Base-by-base conservation (phyloP, 2,888 invertebrate genomes). In the Acleris literana region DNA sequence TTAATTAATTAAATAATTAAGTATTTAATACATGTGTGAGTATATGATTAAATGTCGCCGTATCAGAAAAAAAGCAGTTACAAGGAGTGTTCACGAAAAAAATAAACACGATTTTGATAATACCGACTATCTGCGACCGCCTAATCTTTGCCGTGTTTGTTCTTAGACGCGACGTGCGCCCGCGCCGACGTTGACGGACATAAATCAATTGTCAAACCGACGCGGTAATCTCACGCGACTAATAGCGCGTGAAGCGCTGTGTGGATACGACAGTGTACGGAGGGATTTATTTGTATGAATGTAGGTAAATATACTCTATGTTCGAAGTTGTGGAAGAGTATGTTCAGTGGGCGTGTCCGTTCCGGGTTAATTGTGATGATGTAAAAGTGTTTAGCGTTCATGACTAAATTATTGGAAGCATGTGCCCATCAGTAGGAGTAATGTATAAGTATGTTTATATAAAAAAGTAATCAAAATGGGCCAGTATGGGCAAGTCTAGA, bases 181-280 rank as follows among this genome's bases (percentile, higher is more conserved):
- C 86, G 76, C 86, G 86, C 85, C 87, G 82, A 83, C 77, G 79
- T 92, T 92, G 92, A 92, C 90, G 85, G 91, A 86, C 91, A 92
- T 92, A 92, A 92, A 92, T 92, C 92, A 92, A 91, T 92, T 92
- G 92, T 91, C 91, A 92, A 85, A 87, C 82, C 86, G 84, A 78
- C 81, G 77, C 85, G 82, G 84, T 86, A 87, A 90, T 90, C 90
- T 88, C 81, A 78, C 74, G 78, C 74, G 81, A 83, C 85, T 87
- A 85, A 87, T 87, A 84, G 86, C 75, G 77, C 71, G 76, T 70
- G 79, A 72, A 75, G 80, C 71, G 65, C 77, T 73, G 59, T 81
- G 76, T 86, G 88, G 90, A 91, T 77, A 75, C 56, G 74, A 60
- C 22, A 51, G 17, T 33, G 18, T 54, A 13, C 18, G 13, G 3